Conservation (phyloP, 2,888 invertebrate genomes). For the Molorchus minor region DNA sequence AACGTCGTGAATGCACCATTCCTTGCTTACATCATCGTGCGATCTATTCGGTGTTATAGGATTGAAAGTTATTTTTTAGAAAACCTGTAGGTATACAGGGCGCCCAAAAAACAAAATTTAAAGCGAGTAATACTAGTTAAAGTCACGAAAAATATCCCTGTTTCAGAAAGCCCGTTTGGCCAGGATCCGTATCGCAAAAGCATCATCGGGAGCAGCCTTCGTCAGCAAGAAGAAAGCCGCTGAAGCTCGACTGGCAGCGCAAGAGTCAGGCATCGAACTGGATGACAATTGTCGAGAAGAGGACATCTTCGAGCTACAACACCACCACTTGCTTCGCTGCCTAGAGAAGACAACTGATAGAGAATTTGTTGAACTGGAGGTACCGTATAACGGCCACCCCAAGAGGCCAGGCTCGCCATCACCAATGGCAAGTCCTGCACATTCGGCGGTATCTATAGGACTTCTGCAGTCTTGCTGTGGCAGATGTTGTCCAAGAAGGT, state of each 20-base stretch:
- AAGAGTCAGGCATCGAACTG: conserved; percentile 90
- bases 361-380: conserved; percentile 94
- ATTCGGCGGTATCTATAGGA: conserved; percentile 74
- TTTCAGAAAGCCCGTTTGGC: conserved; percentile 98
- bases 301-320: conserved; percentile 98
- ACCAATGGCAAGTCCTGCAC: conserved; percentile 86
- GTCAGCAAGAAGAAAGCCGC: conserved; percentile 99
- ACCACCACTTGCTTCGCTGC: conserved; percentile 97
- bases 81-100: too few relatives aligned
- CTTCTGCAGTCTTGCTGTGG: conserved; percentile 83
- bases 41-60: too few relatives aligned
- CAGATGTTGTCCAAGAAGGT: conserved; percentile 86
- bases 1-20: too few relatives aligned
- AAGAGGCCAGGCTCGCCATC: conserved; percentile 91
- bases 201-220: conserved; percentile 98
- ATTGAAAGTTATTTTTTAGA: too few relatives aligned
- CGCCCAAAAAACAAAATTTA: too few relatives aligned
- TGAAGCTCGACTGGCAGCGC: conserved; percentile 91
- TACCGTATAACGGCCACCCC: conserved; percentile 92
- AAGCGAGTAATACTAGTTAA: too few relatives aligned
- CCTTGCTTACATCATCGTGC: too few relatives aligned
- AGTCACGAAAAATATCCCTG: too few relatives aligned
- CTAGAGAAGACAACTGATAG: conserved; percentile 98
- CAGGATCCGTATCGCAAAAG: conserved; percentile 97
- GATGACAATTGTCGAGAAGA: conserved; percentile 91